Conservation (phyloP, 2,113 vertebrate species). For the Pavo muticus region DNA sequence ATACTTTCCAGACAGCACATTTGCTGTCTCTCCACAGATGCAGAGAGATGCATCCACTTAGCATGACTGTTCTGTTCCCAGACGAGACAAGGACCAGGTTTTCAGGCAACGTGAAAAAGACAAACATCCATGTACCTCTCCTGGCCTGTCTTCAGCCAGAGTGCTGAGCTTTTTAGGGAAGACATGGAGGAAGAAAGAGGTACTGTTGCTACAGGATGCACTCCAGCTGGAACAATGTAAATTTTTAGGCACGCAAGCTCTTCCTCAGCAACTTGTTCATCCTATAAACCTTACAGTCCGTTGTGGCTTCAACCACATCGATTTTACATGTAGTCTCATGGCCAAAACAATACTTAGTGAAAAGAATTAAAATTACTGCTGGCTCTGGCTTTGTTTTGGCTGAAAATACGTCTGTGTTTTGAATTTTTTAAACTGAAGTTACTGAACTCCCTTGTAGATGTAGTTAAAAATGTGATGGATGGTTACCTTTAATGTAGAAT, state of each 20-base stretch:
- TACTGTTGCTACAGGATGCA: background rate
- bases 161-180: background rate
- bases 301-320: background rate
- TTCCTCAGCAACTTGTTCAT: background rate
- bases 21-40: background rate
- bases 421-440: background rate
- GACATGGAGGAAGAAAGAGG: background rate
- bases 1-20: background rate
- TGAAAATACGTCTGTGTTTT: background rate
- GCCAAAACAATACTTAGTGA: background rate
- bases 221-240: background rate
- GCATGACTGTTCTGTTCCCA: fast-evolving
- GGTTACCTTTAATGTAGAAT: background rate
- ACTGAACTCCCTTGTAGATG: background rate
- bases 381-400: conserved; percentile 20
- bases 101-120: background rate
- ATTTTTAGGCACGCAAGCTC: background rate
- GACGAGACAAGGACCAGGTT: background rate
- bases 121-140: background rate
- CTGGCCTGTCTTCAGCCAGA: background rate
- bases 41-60: background rate
- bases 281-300: background rate
- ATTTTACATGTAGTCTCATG: background rate
- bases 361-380: background rate
- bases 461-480: background rate